phyloP scores from a whole-genome alignment of 2,113 vertebrate species.

The Malaclemys terrapin region DNA sequence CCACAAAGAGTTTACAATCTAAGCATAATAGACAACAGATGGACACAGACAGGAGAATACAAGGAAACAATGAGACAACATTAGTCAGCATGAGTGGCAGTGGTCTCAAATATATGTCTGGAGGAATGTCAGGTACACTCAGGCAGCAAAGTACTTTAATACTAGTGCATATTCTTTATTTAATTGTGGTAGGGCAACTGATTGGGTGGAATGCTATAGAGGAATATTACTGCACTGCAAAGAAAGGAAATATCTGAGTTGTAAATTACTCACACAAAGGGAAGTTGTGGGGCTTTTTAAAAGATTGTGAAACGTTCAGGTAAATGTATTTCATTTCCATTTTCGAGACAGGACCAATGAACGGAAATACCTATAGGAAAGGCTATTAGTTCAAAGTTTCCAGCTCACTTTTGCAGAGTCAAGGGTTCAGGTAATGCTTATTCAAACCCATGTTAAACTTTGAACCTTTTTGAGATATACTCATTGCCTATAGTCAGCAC shows the following conservation, averaged over 20 bases:
- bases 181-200: neutral
- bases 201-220: neutral
- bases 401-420: neutral
- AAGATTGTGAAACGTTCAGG: neutral
- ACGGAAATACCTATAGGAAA: neutral
- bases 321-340: neutral
- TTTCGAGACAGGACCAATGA: neutral
- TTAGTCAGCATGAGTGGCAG: neutral
- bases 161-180: conserved; percentile 13
- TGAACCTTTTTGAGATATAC: conserved; percentile 6
- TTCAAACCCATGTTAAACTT: neutral
- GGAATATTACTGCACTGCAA: neutral
- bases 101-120: conserved; percentile 16
- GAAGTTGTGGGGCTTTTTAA: neutral
- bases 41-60: neutral
- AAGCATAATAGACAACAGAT: neutral
- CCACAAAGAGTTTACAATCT: neutral
- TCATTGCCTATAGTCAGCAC: neutral
- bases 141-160: neutral
- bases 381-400: neutral
- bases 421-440: neutral
- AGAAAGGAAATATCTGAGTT: neutral
- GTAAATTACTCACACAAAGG: neutral
- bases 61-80: neutral
- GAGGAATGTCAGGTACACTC: conserved; percentile 49